phyloP scores from a whole-genome alignment of 1,140 invertebrate genomes.

The Drosophila teissieri region DNA sequence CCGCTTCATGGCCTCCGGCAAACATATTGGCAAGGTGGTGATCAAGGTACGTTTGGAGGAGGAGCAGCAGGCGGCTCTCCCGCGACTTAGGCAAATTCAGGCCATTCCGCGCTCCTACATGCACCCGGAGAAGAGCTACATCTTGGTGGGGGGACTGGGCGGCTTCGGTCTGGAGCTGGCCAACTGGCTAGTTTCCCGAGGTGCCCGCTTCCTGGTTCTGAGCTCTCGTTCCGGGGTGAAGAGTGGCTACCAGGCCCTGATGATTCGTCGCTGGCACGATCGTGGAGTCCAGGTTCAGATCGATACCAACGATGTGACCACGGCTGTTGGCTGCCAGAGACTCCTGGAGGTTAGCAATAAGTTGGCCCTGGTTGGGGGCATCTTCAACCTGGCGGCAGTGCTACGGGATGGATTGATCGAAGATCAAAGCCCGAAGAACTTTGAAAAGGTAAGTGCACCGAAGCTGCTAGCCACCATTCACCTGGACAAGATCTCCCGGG shows the following conservation, averaged over 20 bases:
- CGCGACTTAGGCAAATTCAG: constrained; percentile 87
- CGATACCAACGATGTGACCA: constrained; percentile 89
- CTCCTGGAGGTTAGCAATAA: constrained; percentile 89
- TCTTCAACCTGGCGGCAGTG: constrained; percentile 97
- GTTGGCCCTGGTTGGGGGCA: constrained; percentile 94
- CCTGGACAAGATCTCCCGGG: constrained; percentile 90
- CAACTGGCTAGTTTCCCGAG: constrained; percentile 94
- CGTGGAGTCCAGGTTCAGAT: constrained; percentile 90
- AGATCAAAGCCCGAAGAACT: constrained; percentile 92
- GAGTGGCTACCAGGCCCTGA: constrained; percentile 94
- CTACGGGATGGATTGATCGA: constrained; percentile 94
- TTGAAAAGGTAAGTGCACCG: constrained; percentile 90
- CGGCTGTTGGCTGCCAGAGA: constrained; percentile 87
- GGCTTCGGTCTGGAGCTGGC: constrained; percentile 98
- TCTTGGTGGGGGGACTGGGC: constrained; percentile 95
- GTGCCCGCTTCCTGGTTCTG: constrained; percentile 92
- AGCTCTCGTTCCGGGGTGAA: constrained; percentile 94
- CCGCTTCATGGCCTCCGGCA: constrained; percentile 97
- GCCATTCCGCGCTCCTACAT: constrained; percentile 94
- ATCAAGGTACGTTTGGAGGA: constrained; percentile 94
- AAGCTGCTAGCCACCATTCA: constrained; percentile 93
- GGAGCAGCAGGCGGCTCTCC: constrained; percentile 84
- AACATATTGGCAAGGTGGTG: constrained; percentile 98
- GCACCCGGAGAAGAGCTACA: constrained; percentile 94
- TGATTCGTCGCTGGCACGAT: constrained; percentile 90